Conservation (phyloP, 2,888 invertebrate genomes). For the Drosophila kuntzei region DNA sequence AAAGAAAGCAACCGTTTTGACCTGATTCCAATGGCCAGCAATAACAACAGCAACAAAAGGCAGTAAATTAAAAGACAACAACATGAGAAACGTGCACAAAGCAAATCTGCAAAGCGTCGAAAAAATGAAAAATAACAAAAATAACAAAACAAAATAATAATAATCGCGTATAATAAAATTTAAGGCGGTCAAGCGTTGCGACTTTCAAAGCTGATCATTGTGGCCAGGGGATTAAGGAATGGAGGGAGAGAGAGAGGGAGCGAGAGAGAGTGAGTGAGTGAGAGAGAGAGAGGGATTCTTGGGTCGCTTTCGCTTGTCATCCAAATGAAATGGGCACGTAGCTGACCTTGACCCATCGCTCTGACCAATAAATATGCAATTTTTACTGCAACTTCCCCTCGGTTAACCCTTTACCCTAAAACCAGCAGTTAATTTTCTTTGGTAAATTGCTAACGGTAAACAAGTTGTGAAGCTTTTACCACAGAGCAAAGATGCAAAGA, state of each 20-base stretch:
- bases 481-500: slow-evolving; percentile 24
- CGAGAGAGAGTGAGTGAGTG: background rate
- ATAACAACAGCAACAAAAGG: slow-evolving; percentile 20
- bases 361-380: slow-evolving; percentile 69
- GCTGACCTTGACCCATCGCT: slow-evolving; percentile 79
- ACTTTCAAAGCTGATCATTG: slow-evolving; percentile 51
- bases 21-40: slow-evolving; percentile 60
- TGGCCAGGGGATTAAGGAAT: slow-evolving; percentile 22
- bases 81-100: slow-evolving; percentile 64
- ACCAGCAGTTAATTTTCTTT: slow-evolving; percentile 65
- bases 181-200: slow-evolving; percentile 66
- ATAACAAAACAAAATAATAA: slow-evolving; percentile 42
- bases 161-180: slow-evolving; percentile 57
- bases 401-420: slow-evolving; percentile 7
- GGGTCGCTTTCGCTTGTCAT: slow-evolving; percentile 66
- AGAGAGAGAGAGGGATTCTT: slow-evolving; percentile 7
- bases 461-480: slow-evolving; percentile 33
- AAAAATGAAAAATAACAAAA: slow-evolving; percentile 8
- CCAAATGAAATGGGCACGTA: slow-evolving; percentile 76
- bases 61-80: slow-evolving; percentile 24
- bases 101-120: slow-evolving; percentile 60
- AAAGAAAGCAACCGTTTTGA: slow-evolving; percentile 79
- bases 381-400: slow-evolving; percentile 44
- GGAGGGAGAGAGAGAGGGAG: background rate
- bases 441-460: slow-evolving; percentile 76